A percentile compares a stretch with the other conserved stretches of the same genome.
Evolutionary conservation across 2,797 vertebrate genomes (phyloP).

Genomic region (Hypotaenidia philippensis): DNA sequence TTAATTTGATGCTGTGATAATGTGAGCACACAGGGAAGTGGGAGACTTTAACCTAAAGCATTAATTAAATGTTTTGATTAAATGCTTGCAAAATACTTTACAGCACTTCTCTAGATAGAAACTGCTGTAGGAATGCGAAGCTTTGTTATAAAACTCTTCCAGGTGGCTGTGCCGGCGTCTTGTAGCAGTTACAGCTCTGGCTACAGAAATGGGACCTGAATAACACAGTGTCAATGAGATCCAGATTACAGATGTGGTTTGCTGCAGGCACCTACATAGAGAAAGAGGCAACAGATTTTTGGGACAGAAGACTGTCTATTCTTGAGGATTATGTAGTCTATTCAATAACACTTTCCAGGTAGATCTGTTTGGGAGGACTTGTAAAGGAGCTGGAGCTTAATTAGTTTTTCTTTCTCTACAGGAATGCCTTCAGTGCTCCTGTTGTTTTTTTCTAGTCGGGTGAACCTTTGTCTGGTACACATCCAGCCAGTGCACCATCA

Average conservation of each 20-base stretch:
- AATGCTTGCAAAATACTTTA: conserved; percentile 7
- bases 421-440: not conserved
- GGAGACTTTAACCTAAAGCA: conserved; percentile 11
- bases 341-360: not conserved
- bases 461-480: not conserved
- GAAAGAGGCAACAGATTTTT: no score
- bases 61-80: conserved; percentile 35
- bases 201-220: conserved; percentile 1
- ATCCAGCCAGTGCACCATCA: not conserved
- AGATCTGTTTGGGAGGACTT: not conserved
- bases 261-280: not conserved
- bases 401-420: not conserved
- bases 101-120: not conserved
- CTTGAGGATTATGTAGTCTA: conserved; percentile 18
- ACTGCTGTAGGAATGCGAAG: not conserved
- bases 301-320: not conserved
- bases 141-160: not conserved
- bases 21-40: not conserved
- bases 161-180: conserved; percentile 14
- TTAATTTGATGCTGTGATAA: not conserved
- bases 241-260: conserved; percentile 10
- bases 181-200: not conserved
- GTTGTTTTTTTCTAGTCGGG: not conserved
- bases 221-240: not conserved
- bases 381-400: not conserved